Evolutionary conservation across 1,140 invertebrate species (phyloP), one percentile per base, ranked within the genome.

Genomic region (Helicoverpa zea): DNA sequence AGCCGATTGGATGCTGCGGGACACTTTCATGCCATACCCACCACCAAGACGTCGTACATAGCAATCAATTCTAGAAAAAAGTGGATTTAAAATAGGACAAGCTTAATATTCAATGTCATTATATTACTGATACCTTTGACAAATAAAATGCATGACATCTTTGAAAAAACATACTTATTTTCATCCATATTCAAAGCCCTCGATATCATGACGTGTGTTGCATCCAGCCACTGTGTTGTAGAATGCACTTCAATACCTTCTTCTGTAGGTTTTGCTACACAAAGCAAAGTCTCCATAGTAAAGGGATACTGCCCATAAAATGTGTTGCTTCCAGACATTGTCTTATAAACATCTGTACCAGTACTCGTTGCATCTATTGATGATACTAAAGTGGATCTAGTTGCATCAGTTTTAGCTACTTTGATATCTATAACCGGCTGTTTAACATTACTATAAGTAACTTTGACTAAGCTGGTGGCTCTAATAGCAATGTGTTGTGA

Each of bases 381-480:
- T 12, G 5, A 11, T 35, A 72, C 30, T 16, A 54, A 10, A 10
- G 51, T 78, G 85, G 52, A 30, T 79, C 82, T 86, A 2, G n/a
- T 56, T 10, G 70, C 12, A 59, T 84, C 81, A 29, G 81, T 77
- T 49, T 81, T 83, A 47, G 86, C 85, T 68, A 70, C 58, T 73
- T 84, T 84, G 11, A 87, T 35, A 68, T 86, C 80, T 29, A 83
- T 30, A 9, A 87, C 68, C 11, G 85, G 84, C 80, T 64, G 77
- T 49, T 10, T 18, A 7, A 68, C 16, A 23, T 68, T 49, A 86
- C 86, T 86, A 64, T 98, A 97, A 47, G 95, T 96, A 35, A 98
- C 93, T 87, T 96, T 95, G 97, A 98, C 97, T 76, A 96, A 91
- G 73, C 96, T 95, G 1, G 96, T 96, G 3, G 97, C 97, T 68